Evolutionary conservation across 2,888 invertebrate species (phyloP).

Genomic region (Oxystoma pomonae): DNA sequence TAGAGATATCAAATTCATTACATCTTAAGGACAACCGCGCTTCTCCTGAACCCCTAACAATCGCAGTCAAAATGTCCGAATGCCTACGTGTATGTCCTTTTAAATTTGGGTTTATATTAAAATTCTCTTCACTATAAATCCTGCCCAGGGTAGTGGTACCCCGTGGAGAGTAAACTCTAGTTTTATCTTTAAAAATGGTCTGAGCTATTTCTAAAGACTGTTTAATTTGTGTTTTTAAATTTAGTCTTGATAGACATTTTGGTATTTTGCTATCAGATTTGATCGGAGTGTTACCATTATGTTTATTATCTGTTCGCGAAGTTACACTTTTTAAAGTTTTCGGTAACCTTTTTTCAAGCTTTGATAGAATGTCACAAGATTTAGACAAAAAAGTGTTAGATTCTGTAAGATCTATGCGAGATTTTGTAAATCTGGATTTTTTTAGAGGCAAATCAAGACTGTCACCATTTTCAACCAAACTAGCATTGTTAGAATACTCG

Average conservation of each 20-base stretch:
- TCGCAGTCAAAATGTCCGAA: not conserved
- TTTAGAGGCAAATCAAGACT: not conserved
- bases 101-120: constrained; percentile 3
- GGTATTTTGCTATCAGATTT: not conserved
- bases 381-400: not conserved
- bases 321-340: too few species aligned
- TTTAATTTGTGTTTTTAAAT: not conserved
- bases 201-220: constrained; percentile 10
- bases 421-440: not conserved
- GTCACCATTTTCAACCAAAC: not conserved
- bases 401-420: not conserved
- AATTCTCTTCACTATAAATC: constrained; percentile 27
- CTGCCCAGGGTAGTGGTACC: constrained; percentile 25
- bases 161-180: constrained; percentile 17
- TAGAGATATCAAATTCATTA: not conserved
- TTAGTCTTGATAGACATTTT: not conserved
- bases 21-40: not conserved
- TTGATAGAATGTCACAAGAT: not conserved
- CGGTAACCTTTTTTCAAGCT: not conserved
- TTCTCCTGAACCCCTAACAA: not conserved
- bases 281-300: not conserved
- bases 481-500: not conserved
- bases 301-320: not conserved
- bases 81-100: not conserved
- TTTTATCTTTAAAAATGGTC: constrained; percentile 12